Percentiles rank a stretch among this genome's conserved stretches.
These are phyloP conservation scores for Tenthredo amoena DNA, from an alignment of 2,888 invertebrate genomes.

Conservation along the genomic window DNA sequence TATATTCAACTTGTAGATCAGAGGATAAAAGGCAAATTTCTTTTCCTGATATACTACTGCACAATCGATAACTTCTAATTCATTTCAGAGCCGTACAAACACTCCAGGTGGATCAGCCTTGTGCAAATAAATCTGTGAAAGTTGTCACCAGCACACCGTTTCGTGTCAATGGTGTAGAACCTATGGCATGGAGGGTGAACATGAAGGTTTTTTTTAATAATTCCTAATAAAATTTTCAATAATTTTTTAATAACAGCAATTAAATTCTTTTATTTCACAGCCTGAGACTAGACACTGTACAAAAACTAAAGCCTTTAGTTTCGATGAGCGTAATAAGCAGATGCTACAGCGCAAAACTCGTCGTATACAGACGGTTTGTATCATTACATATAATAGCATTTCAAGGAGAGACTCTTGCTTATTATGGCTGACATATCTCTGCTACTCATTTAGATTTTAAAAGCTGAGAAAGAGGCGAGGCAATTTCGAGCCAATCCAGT, in stretches of 20 bases:
- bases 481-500: conserved; percentile 58
- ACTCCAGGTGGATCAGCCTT: neutral
- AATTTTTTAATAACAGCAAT: neutral
- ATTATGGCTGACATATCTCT: neutral
- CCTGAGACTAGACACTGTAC: neutral
- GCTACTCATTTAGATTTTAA: conserved; percentile 6
- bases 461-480: conserved; percentile 42
- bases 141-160: conserved; percentile 32
- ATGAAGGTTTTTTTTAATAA: neutral
- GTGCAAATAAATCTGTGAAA: no score
- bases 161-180: neutral
- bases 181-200: neutral
- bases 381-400: neutral
- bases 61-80: neutral
- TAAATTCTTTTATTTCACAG: neutral
- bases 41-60: neutral
- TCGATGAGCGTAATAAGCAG: conserved; percentile 59
- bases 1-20: no score
- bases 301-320: conserved; percentile 58
- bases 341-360: conserved; percentile 57
- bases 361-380: conserved; percentile 51
- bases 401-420: neutral
- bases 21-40: neutral
- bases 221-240: no score
- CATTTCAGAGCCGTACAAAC: neutral